phyloP scores from a whole-genome alignment of 2,797 vertebrate genomes.

The Tachyglossus aculeatus region DNA sequence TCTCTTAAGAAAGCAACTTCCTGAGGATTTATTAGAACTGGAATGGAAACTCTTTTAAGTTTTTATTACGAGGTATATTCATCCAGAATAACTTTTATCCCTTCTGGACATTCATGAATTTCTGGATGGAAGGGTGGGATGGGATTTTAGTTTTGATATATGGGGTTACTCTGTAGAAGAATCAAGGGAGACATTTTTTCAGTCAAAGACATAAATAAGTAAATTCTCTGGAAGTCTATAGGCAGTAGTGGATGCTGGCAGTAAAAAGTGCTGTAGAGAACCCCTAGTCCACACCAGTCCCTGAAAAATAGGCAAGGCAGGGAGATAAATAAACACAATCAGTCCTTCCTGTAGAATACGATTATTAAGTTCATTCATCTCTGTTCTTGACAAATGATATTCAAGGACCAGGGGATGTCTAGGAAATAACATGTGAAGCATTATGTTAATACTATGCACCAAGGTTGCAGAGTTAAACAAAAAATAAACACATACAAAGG shows the following conservation, averaged over 20 bases:
- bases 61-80: conserved; percentile 63
- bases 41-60: conserved; percentile 59
- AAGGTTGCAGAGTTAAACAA: too few relatives aligned
- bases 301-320: neutral
- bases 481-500: too few relatives aligned
- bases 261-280: conserved; percentile 31
- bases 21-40: conserved; percentile 60
- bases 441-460: neutral
- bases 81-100: conserved; percentile 46
- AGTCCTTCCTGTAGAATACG: conserved; percentile 17
- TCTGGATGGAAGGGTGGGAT: conserved; percentile 47
- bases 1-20: conserved; percentile 52
- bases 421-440: neutral
- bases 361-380: neutral
- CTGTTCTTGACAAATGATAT: neutral
- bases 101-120: conserved; percentile 51
- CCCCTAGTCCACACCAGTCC: neutral
- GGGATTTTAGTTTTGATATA: conserved; percentile 50
- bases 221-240: conserved; percentile 40
- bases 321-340: neutral
- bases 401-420: neutral
- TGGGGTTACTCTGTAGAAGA: conserved; percentile 24
- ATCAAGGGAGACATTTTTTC: conserved; percentile 57
- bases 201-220: conserved; percentile 31
- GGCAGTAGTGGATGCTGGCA: conserved; percentile 12